phyloP scores from a whole-genome alignment of 2,113 vertebrate genomes.

The Megaleporinus macrocephalus region DNA sequence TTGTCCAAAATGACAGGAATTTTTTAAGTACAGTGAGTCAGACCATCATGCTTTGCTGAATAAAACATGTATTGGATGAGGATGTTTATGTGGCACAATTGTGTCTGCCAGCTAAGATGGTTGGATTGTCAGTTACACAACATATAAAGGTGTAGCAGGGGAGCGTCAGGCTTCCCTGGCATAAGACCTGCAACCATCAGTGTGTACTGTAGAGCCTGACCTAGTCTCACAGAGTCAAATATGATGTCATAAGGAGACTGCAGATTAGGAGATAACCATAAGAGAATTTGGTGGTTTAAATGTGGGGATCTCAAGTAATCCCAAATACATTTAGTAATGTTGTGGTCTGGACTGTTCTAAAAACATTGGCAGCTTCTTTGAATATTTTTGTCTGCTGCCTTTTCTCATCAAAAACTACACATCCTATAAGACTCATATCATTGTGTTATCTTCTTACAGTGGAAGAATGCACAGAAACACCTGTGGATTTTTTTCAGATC shows the following conservation, averaged over 20 bases:
- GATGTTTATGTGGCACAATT: background rate
- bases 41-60: background rate
- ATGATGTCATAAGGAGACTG: too few species aligned
- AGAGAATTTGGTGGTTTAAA: background rate
- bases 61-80: background rate
- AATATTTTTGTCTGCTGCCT: too few species aligned
- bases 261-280: background rate
- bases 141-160: slow-evolving; percentile 16
- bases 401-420: too few species aligned
- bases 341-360: too few species aligned
- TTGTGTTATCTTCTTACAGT: too few species aligned
- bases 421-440: too few species aligned
- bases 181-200: background rate
- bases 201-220: background rate
- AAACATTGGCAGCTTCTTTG: too few species aligned
- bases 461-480: too few species aligned
- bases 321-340: too few species aligned
- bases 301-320: too few species aligned
- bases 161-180: background rate
- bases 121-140: slow-evolving; percentile 3
- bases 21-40: slow-evolving; percentile 10
- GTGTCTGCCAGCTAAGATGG: background rate
- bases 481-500: too few species aligned
- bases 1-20: background rate
- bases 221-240: background rate